Base-by-base conservation (phyloP, 2,113 vertebrate species). In the Stictonetta naevosa region DNA sequence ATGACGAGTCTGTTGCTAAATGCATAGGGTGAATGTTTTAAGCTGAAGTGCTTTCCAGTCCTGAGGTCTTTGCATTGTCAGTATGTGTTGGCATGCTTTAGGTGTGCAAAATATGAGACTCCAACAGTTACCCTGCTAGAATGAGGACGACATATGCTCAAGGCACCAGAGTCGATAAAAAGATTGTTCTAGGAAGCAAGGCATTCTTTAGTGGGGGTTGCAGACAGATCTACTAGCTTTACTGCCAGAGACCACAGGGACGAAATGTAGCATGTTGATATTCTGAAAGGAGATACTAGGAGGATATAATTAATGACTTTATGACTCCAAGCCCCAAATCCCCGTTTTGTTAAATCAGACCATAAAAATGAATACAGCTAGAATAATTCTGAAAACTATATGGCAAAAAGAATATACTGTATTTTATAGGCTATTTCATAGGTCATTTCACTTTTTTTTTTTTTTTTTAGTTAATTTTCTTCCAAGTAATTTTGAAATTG, bases 61-160 rank as follows among this genome's bases (percentile, higher is more conserved):
- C 81, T 93, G 69, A 46, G 59, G 71, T 86, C 91, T 94, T 79
- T 92, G 81, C 31, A 44, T 40, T 46, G 53, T 71, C 69, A 78
- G 31, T 84, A 78, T 68, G 42, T 74, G 66, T 88, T 96, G 95
- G 83, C 90, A 87, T 89, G 86, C 53, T 79, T 72, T 81, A 94
- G 93, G 93, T 93, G 93, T 94, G 93, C 93, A 96, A 95, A 96
- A 94, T 95, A 79, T 74, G 92, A 94, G 95, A 86, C 92, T 76
- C 60, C 74, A 87, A 36, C 44, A 78, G 73, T 40, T 88, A 93
- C 36, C 36, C 83, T 56, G 62, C 44, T 92, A 89, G 40, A 86
- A 75, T 8, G 36, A 88, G 69, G 50, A 75, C 25, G 36, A 59
- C 80, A 26, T 55, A 95, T 90, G 67, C 66, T 86, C 55, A 89